These are phyloP conservation scores for Holacanthella duospinosa DNA, from an alignment of 2,888 invertebrate species.

Conservation along the genomic window DNA sequence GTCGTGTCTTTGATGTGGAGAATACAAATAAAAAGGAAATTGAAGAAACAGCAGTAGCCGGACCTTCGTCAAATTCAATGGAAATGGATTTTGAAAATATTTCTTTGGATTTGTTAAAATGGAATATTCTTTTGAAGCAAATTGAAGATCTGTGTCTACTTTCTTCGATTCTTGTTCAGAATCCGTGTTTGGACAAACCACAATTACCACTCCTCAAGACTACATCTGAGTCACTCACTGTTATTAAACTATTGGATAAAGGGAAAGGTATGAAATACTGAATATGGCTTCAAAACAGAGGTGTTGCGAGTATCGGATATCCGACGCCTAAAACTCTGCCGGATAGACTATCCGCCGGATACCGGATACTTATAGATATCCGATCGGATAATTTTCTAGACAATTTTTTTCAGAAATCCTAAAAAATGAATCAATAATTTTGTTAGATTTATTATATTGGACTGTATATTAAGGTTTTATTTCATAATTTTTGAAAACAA, in stretches of 20 bases:
- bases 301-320: neutral
- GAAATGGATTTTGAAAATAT: slow-evolving; percentile 63
- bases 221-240: slow-evolving; percentile 38
- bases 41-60: neutral
- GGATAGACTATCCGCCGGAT: too few species aligned
- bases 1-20: too few species aligned
- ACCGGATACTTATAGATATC: too few species aligned
- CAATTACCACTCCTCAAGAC: slow-evolving; percentile 21
- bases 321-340: too few species aligned
- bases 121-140: slow-evolving; percentile 76
- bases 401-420: too few species aligned
- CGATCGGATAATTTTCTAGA: too few species aligned
- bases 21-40: neutral
- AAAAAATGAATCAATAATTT: too few species aligned
- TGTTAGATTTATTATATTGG: too few species aligned
- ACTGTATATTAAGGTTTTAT: too few species aligned
- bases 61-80: neutral
- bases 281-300: neutral
- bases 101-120: slow-evolving; percentile 72
- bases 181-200: slow-evolving; percentile 20
- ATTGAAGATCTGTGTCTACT: slow-evolving; percentile 76
- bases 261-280: slow-evolving; percentile 41
- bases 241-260: slow-evolving; percentile 41
- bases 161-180: slow-evolving; percentile 51
- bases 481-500: neutral